Evolutionary conservation across 2,113 vertebrate species (phyloP).

Genomic region (Cebus imitator): DNA sequence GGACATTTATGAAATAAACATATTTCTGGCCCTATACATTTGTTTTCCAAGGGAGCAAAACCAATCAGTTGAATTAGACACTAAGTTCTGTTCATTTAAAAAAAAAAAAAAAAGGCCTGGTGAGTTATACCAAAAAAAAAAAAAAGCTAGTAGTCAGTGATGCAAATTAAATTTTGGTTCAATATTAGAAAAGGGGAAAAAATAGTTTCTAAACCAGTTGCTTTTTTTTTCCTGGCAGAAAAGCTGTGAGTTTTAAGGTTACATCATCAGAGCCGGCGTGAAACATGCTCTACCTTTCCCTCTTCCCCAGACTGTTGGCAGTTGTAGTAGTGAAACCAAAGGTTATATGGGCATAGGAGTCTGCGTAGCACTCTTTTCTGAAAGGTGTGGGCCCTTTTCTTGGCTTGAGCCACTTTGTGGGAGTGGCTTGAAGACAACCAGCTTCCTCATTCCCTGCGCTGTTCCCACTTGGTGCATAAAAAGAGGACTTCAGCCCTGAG

Average conservation of each 20-base stretch:
- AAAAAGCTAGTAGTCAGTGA: neutral
- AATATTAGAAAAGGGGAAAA: neutral
- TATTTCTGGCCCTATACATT: constrained; percentile 37
- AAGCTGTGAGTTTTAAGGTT: constrained; percentile 8
- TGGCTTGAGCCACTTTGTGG: constrained; percentile 39
- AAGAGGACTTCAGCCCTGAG: constrained; percentile 66
- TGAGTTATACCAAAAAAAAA: constrained; percentile 9
- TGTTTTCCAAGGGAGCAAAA: constrained; percentile 39
- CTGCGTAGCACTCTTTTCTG: neutral
- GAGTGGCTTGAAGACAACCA: constrained; percentile 59
- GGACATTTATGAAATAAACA: constrained; percentile 24
- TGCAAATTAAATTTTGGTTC: constrained; percentile 24
- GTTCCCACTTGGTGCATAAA: constrained; percentile 60
- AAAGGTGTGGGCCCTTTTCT: constrained; percentile 47
- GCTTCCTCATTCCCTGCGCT: constrained; percentile 40
- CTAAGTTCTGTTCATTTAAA: neutral
- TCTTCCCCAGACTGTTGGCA: constrained; percentile 27
- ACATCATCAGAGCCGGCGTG: constrained; percentile 34
- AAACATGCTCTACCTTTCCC: neutral
- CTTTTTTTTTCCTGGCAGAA: constrained; percentile 40
- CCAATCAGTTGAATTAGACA: constrained; percentile 20
- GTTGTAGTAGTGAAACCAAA: neutral
- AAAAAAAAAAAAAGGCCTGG: neutral
- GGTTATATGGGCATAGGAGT: constrained; percentile 27
- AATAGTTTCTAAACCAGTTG: constrained; percentile 27